Base-by-base conservation (phyloP, 2,113 vertebrate species). In the Pampusana beccarii region DNA sequence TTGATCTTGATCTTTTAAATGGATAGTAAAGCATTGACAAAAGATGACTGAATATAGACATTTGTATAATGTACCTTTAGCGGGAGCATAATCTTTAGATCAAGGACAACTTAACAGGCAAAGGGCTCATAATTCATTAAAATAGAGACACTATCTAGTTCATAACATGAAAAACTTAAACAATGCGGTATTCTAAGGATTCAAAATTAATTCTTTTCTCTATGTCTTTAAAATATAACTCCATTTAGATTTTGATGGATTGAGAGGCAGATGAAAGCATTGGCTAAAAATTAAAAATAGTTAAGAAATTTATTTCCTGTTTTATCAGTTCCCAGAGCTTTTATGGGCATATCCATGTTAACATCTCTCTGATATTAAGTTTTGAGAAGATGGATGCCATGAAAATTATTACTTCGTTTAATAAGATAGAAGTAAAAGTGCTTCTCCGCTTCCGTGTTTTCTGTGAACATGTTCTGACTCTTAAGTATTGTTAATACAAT, bases 1-100 rank as follows among this genome's bases (percentile, higher is more conserved):
- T 97, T 98, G 98, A 98, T 99, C 98, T 98, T 98, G 95, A 97
- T 97, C 92, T 97, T 98, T 98, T 97, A 92, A 95, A 96, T 97
- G 91, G 94, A 97, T 96, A 97, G 90, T 86, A 97, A 97, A 97
- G 75, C 96, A 95, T 82, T 97, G 96, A 97, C 96, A 97, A 97
- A 97, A 96, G 93, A 95, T 96, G 92, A 96, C 89, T 95, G 97
- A 97, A 97, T 96, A 88, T 74, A 97, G 96, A 93, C 95, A 93
- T 98, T 97, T 97, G 88, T 98, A 91, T 95, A 97, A 97, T 97
- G 79, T 91, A 96, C 84, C 88, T 97, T 96, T 90, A 95, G 95
- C 24, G 2, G 81, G 34, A 92, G 65, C 90, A 90, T 97, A 93
- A 97, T 97, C 91, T 97, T 97, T 97, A 96, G 71, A 97, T 97